Evolutionary conservation across 1,140 invertebrate genomes (phyloP).

Genomic region (Nebria ingens): DNA sequence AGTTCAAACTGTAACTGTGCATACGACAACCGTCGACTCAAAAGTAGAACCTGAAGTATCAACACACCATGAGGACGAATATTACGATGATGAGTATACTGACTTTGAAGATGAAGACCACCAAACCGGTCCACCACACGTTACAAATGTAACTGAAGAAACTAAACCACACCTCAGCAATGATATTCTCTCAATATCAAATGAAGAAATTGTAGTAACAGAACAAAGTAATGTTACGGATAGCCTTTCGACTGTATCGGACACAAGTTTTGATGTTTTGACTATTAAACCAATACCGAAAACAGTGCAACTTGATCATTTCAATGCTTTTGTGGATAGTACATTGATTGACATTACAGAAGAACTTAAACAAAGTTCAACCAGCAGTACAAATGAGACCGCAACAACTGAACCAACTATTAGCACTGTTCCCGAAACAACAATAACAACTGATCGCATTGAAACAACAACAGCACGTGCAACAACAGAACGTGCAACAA

Average conservation of each 20-base stretch:
- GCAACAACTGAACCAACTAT: constrained; percentile 4
- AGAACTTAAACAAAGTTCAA: constrained; percentile 13
- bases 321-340: constrained; percentile 42
- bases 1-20: not conserved
- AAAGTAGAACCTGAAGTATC: not conserved
- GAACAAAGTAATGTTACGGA: constrained; percentile 7
- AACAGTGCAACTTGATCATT: constrained; percentile 42
- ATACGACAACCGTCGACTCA: not conserved
- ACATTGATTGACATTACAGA: constrained; percentile 33
- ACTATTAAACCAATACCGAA: constrained; percentile 39
- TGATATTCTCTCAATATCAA: not conserved
- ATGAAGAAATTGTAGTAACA: not conserved
- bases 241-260: not conserved
- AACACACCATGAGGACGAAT: constrained; percentile 13
- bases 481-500: constrained; percentile 13
- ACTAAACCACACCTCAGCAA: not conserved
- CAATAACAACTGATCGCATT: constrained; percentile 10
- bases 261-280: constrained; percentile 35
- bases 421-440: not conserved
- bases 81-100: constrained; percentile 15
- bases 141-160: not conserved
- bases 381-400: not conserved
- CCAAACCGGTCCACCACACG: not conserved
- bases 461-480: not conserved
- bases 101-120: constrained; percentile 6